phyloP scores from a whole-genome alignment of 2,797 vertebrate genomes.

The Cheirogaleus major region DNA sequence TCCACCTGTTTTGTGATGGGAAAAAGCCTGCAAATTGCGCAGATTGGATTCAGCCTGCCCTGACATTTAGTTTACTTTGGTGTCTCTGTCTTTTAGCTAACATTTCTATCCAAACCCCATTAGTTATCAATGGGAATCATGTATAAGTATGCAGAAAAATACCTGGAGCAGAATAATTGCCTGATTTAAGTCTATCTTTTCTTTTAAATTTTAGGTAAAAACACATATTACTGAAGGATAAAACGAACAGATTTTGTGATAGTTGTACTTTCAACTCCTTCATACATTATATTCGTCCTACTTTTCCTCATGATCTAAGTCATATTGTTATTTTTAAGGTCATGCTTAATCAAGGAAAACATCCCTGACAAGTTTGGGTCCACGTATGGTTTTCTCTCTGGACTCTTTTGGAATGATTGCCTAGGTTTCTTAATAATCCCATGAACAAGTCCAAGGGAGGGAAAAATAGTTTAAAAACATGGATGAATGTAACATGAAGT shows the following conservation, averaged over 20 bases:
- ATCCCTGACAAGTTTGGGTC: background rate
- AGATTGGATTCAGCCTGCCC: background rate
- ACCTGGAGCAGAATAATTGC: background rate
- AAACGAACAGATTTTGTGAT: background rate
- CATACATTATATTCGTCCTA: background rate
- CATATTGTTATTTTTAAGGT: background rate
- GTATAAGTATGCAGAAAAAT: background rate
- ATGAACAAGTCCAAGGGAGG: background rate
- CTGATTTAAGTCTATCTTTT: background rate
- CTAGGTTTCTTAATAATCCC: constrained; percentile 1
- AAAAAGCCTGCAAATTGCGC: background rate
- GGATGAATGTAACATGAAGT: background rate
- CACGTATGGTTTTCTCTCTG: background rate
- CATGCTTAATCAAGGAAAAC: background rate
- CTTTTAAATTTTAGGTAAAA: constrained; percentile 44
- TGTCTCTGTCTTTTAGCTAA: background rate
- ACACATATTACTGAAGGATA: background rate
- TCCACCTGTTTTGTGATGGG: background rate
- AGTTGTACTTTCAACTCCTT: background rate
- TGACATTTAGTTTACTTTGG: background rate
- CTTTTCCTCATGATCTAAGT: background rate
- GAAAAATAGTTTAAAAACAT: background rate
- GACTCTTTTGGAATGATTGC: background rate
- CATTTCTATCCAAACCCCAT: background rate
- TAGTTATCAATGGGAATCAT: background rate